Percentiles rank a stretch among this genome's conserved stretches.
These are phyloP conservation scores for Drosophila nigromelanica DNA, from an alignment of 1,140 invertebrate species.

Conservation along the genomic window DNA sequence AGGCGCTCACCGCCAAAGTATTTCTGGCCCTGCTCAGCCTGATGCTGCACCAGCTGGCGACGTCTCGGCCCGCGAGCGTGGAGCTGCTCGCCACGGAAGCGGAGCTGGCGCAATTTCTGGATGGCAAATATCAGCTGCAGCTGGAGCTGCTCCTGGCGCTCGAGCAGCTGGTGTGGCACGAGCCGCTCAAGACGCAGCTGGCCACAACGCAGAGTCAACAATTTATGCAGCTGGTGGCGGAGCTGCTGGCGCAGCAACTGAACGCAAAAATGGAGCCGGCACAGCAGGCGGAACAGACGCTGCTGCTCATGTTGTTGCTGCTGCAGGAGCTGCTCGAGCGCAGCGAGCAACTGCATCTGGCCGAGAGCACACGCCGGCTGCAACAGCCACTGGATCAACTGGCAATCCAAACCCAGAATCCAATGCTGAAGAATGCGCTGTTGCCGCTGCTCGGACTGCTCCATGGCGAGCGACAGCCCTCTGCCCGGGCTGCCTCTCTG, in stretches of 20 bases:
- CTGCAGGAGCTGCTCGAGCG: constrained; percentile 68
- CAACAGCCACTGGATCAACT: constrained; percentile 30
- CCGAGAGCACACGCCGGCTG: constrained; percentile 30
- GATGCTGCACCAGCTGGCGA: constrained; percentile 33
- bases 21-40: constrained; percentile 60
- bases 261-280: not conserved
- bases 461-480: not conserved
- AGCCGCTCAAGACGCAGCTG: constrained; percentile 64
- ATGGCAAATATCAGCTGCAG: constrained; percentile 62
- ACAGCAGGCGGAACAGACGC: constrained; percentile 47
- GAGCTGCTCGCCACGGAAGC: constrained; percentile 63
- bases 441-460: constrained; percentile 40
- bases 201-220: constrained; percentile 43
- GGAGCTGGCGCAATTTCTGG: constrained; percentile 63
- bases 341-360: constrained; percentile 39
- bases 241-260: constrained; percentile 42
- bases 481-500: not conserved
- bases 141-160: constrained; percentile 69
- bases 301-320: constrained; percentile 64
- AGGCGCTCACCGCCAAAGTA: constrained; percentile 62
- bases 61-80: constrained; percentile 1
- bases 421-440: constrained; percentile 42
- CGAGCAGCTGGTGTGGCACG: constrained; percentile 61
- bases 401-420: constrained; percentile 14
- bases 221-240: constrained; percentile 52